Base-by-base conservation (phyloP, 2,797 vertebrate genomes). In the Pipistrellus pipistrellus region DNA sequence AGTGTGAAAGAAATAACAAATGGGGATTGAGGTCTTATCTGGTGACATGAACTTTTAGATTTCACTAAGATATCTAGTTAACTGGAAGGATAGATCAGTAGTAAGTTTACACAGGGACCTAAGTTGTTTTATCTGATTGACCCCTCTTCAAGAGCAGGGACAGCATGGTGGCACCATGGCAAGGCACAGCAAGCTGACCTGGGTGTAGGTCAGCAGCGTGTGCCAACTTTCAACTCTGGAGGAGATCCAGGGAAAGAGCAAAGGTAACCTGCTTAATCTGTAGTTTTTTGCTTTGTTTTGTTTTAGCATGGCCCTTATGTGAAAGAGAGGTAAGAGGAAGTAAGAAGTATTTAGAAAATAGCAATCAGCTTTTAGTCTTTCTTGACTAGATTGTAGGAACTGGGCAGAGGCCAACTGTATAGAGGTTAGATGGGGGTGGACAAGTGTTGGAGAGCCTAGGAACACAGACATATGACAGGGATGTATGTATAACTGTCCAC, bases 51-150 rank as follows among this genome's bases (percentile, higher is more conserved):
- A 92, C 57, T 77, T 77, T 96, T 80, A 72, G 80, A 35, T 73
- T 92, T 85, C 44, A n/a, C 83, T 80, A 95, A 30, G 12, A 27
- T 46, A 73, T n/a, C 64, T 89, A 76, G 69, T 86, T 88, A 41
- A 62, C n/a, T 72, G 71, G 73, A 96, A 72, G 48, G 38, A 21
- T 44, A 82, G 64, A 46, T 32, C 41, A 25, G 71, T 76, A 86
- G 71, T 38, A 57, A 64, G 10, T 85, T 91, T 20, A 78, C n/a
- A 38, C 12, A 32, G 8, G 32, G 72, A 89, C 20, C 44, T 27
- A 35, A 85, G n/a, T 73, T 81, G 35, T 72, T 48, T 48, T 48
- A 88, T 46, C 53, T 46, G 6, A 55, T 14, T 85, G 78, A 82
- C 27, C 12, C 30, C n/a, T 76, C 83, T 78, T 35, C 59, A 53